Conservation (phyloP, 2,113 vertebrate species). For the Pseudopipra pipra region DNA sequence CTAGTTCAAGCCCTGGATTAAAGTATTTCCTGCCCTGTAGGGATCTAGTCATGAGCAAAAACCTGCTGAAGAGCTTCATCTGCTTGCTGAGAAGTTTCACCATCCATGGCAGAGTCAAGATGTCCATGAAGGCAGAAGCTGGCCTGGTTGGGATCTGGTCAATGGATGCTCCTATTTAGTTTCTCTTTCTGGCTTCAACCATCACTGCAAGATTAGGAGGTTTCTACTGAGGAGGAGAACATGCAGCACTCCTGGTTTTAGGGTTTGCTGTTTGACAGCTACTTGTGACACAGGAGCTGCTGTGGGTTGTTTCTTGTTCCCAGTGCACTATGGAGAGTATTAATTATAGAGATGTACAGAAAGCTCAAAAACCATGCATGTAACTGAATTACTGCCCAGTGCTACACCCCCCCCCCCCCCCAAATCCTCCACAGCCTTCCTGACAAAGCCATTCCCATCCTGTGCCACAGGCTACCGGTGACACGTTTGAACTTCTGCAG, state of each 20-base stretch:
- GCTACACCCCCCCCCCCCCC: not conserved
- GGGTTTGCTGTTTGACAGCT: not conserved
- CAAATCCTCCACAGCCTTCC: not conserved
- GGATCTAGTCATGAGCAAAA: not conserved
- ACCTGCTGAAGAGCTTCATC: not conserved
- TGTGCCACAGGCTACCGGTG: not conserved
- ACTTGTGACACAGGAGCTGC: not conserved
- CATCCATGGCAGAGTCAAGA: not conserved
- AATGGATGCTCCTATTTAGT: not conserved
- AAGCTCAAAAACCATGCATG: not conserved
- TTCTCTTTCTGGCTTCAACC: not conserved
- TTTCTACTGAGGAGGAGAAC: not conserved
- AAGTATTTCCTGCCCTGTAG: not conserved
- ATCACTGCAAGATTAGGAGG: not conserved
- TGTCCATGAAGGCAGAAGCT: not conserved
- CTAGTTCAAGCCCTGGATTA: not conserved
- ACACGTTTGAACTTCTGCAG: conserved; percentile 36
- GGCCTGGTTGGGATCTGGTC: not conserved
- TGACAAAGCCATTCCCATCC: not conserved
- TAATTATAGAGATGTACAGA: not conserved
- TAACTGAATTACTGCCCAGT: not conserved
- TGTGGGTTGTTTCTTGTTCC: not conserved
- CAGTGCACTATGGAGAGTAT: not conserved
- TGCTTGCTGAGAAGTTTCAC: not conserved
- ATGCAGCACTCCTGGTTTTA: not conserved